A percentile compares a stretch with the other conserved stretches of the same genome.
These are phyloP conservation scores for Penaeus japonicus DNA, from an alignment of 1,140 invertebrate genomes.

Conservation along the genomic window DNA sequence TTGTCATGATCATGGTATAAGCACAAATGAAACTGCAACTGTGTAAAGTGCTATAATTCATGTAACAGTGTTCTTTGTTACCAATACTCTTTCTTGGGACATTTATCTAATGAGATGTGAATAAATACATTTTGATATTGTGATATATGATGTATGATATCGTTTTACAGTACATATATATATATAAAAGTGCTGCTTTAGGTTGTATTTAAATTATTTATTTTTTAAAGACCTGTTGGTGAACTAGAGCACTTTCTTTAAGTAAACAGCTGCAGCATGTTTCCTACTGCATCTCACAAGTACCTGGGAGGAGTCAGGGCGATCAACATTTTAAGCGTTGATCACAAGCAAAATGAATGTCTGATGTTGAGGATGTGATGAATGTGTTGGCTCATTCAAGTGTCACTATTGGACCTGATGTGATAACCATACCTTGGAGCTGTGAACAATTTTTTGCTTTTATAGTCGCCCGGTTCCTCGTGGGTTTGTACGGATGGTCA, in stretches of 20 bases:
- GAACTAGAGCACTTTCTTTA: constrained; percentile 46
- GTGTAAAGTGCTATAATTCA: constrained; percentile 52
- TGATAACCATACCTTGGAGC: constrained; percentile 51
- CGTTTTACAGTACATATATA: not conserved
- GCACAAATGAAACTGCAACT: constrained; percentile 52
- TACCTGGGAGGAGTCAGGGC: constrained; percentile 53
- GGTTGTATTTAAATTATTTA: constrained; percentile 48
- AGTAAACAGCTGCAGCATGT: constrained; percentile 48
- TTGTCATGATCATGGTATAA: constrained; percentile 29
- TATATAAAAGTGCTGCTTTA: constrained; percentile 36
- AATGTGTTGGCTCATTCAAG: constrained; percentile 54
- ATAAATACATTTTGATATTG: no score
- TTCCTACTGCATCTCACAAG: constrained; percentile 55
- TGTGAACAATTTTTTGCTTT: constrained; percentile 43
- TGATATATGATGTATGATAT: no score
- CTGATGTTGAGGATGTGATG: constrained; percentile 45
- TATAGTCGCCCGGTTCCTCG: constrained; percentile 49
- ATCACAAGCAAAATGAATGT: constrained; percentile 48
- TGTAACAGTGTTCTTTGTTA: constrained; percentile 50
- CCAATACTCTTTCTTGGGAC: constrained; percentile 43
- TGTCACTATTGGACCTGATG: constrained; percentile 48
- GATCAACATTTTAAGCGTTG: constrained; percentile 26
- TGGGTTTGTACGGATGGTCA: constrained; percentile 51
- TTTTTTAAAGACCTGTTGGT: constrained; percentile 46
- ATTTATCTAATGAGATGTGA: not conserved